phyloP scores from a whole-genome alignment of 2,888 invertebrate species.

The Erebia ligea region DNA sequence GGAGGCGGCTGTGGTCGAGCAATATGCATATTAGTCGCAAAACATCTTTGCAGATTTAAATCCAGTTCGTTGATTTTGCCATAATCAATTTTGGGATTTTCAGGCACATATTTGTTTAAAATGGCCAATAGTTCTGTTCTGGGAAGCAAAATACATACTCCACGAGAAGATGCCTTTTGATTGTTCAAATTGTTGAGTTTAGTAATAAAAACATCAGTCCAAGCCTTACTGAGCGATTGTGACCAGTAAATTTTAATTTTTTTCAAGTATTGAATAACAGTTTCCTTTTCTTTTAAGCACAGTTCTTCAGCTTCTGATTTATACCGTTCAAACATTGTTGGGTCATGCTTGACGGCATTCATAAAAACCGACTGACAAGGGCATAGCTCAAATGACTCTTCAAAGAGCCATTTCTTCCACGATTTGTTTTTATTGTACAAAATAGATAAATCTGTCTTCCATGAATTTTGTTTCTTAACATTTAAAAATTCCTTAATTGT shows the following conservation, averaged over 20 bases:
- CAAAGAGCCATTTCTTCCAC: slow-evolving; percentile 63
- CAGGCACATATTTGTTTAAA: slow-evolving; percentile 58
- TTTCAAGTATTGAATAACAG: slow-evolving; percentile 47
- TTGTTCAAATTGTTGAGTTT: slow-evolving; percentile 48
- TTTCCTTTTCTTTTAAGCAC: slow-evolving; percentile 46
- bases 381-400: slow-evolving; percentile 58
- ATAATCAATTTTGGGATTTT: slow-evolving; percentile 60
- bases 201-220: slow-evolving; percentile 50
- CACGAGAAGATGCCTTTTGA: slow-evolving; percentile 55
- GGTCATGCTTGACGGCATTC: slow-evolving; percentile 68
- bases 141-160: slow-evolving; percentile 56
- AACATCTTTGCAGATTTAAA: slow-evolving; percentile 56
- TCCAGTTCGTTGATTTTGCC: slow-evolving; percentile 53
- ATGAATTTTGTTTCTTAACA: slow-evolving; percentile 52
- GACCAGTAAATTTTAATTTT: slow-evolving; percentile 67
- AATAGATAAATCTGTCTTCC: slow-evolving; percentile 48
- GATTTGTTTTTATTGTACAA: slow-evolving; percentile 64
- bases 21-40: slow-evolving; percentile 67
- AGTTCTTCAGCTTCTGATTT: slow-evolving; percentile 49
- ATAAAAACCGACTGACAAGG: slow-evolving; percentile 56
- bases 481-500: slow-evolving; percentile 55
- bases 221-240: slow-evolving; percentile 51
- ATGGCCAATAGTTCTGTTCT: slow-evolving; percentile 50
- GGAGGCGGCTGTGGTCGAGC: slow-evolving; percentile 63
- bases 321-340: slow-evolving; percentile 52